These are phyloP conservation scores for Equus quagga DNA, from an alignment of 2,113 vertebrate genomes.

Conservation along the genomic window DNA sequence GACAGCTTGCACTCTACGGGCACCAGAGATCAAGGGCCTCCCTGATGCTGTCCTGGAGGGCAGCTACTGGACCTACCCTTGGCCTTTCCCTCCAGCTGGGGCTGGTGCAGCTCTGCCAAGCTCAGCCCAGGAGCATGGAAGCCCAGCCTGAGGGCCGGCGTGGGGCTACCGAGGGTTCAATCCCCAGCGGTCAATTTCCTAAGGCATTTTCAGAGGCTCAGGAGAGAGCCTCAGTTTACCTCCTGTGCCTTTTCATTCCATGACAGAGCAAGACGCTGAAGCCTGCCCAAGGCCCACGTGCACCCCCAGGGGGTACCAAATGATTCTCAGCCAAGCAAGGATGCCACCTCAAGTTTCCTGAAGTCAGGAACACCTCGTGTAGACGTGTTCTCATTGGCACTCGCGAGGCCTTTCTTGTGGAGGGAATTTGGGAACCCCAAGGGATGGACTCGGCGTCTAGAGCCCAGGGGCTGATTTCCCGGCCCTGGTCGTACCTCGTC, in stretches of 20 bases:
- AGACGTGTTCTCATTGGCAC: no score
- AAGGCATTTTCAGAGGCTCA: neutral
- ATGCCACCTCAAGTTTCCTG: rapidly evolving
- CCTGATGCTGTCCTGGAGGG: rapidly evolving
- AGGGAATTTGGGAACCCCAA: rapidly evolving
- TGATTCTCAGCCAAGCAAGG: rapidly evolving
- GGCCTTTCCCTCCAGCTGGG: neutral
- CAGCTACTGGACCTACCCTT: no score
- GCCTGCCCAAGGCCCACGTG: rapidly evolving
- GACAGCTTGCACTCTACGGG: rapidly evolving
- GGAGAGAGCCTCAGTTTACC: neutral
- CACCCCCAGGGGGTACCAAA: no score
- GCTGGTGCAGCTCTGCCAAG: neutral
- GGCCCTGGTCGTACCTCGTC: constrained; percentile 89
- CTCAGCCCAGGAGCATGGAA: neutral
- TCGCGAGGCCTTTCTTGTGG: rapidly evolving
- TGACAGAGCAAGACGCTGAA: rapidly evolving
- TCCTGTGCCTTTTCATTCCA: rapidly evolving
- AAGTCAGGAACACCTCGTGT: rapidly evolving
- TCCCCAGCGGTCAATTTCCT: neutral
- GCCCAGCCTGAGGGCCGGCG: neutral
- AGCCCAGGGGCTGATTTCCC: neutral
- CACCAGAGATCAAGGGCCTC: neutral
- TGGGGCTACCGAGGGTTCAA: rapidly evolving
- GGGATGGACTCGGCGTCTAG: rapidly evolving